Percentiles rank a stretch among this genome's conserved stretches.
Evolutionary conservation across 1,140 invertebrate genomes (phyloP).

Genomic region (Tachypleus tridentatus): DNA sequence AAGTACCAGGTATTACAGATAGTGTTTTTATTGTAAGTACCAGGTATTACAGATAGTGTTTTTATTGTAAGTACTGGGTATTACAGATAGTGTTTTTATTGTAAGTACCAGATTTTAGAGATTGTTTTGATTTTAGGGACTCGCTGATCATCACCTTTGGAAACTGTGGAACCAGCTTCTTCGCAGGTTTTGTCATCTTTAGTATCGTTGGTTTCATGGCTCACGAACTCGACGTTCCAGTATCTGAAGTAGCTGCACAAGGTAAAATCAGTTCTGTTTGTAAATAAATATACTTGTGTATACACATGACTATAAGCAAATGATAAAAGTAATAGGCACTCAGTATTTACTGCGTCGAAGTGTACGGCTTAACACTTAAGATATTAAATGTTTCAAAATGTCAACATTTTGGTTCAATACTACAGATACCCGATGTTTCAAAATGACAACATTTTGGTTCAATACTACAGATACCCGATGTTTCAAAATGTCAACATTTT

Average conservation of each 20-base stretch:
- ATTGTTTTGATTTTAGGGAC: constrained; percentile 30
- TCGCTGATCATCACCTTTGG: constrained; percentile 40
- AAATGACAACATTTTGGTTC: no score
- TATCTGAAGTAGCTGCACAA: constrained; percentile 22
- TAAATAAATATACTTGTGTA: no score
- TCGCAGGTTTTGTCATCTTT: constrained; percentile 62
- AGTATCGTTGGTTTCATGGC: constrained; percentile 67
- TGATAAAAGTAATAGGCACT: not conserved
- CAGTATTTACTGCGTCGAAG: not conserved
- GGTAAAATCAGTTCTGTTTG: constrained; percentile 2
- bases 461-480: no score
- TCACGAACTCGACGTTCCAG: constrained; percentile 29
- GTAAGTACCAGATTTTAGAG: not conserved
- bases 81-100: constrained; percentile 31
- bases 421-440: no score
- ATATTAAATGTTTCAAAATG: no score
- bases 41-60: no score
- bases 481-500: no score
- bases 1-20: no score
- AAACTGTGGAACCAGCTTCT: constrained; percentile 59
- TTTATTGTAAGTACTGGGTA: no score
- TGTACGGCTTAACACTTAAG: not conserved
- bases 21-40: no score
- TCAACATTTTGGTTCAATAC: no score
- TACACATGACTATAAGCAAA: no score